A percentile compares a stretch with the other conserved stretches of the same genome.
These are phyloP conservation scores for Drosophila maculinotata DNA, from an alignment of 2,888 invertebrate species.

Conservation along the genomic window DNA sequence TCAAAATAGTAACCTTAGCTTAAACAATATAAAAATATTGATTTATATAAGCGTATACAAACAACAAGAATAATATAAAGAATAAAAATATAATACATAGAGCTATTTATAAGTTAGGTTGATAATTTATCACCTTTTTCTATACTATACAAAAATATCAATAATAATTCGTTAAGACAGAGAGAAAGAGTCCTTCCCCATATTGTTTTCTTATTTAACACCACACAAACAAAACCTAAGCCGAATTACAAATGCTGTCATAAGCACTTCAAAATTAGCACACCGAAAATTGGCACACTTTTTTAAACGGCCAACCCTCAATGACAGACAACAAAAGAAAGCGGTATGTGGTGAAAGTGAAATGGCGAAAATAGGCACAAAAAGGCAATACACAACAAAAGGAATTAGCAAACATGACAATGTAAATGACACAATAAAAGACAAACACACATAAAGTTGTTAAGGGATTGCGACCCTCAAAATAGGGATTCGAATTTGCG, in stretches of 20 bases:
- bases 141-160: too few relatives aligned
- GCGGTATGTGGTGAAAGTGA: slow-evolving; percentile 69
- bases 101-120: too few relatives aligned
- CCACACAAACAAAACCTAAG: slow-evolving; percentile 11
- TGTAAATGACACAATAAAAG: slow-evolving; percentile 63
- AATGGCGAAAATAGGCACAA: slow-evolving; percentile 66
- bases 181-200: slow-evolving; percentile 1
- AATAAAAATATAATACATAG: too few relatives aligned
- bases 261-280: slow-evolving; percentile 73
- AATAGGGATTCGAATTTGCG: slow-evolving; percentile 59
- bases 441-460: slow-evolving; percentile 11
- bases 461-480: slow-evolving; percentile 48
- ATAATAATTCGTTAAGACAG: slow-evolving; percentile 3
- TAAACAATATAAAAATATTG: too few relatives aligned
- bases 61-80: too few relatives aligned
- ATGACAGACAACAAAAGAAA: slow-evolving; percentile 50
- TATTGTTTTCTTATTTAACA: slow-evolving; percentile 41
- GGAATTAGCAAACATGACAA: slow-evolving; percentile 80
- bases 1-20: too few relatives aligned
- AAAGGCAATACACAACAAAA: slow-evolving; percentile 58
- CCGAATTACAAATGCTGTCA: slow-evolving; percentile 49
- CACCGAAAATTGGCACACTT: slow-evolving; percentile 69
- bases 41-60: too few relatives aligned
- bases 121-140: too few relatives aligned
- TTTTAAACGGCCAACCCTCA: slow-evolving; percentile 33